These are phyloP conservation scores for Morinoia aosen DNA, from an alignment of 2,888 invertebrate species.

Conservation along the genomic window DNA sequence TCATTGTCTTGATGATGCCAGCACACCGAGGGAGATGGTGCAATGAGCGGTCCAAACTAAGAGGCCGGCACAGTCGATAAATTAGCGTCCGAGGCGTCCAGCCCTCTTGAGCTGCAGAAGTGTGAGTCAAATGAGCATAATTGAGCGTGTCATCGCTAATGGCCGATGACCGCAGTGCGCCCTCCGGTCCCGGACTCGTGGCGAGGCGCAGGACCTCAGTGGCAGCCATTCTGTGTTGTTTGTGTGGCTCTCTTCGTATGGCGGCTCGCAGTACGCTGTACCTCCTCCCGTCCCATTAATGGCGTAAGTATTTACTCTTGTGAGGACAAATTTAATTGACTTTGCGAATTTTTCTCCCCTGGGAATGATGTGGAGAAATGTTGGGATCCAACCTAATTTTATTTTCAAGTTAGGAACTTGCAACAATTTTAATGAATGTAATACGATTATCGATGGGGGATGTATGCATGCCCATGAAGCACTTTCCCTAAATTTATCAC, in stretches of 20 bases:
- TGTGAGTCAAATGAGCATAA: constrained; percentile 9
- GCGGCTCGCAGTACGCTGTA: not conserved
- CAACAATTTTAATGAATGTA: not conserved
- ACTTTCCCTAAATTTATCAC: no score
- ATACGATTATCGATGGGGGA: no score
- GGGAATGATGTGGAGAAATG: not conserved
- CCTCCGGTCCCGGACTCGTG: not conserved
- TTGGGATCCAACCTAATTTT: not conserved
- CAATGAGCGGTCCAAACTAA: not conserved
- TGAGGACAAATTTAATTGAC: not conserved
- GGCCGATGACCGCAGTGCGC: not conserved
- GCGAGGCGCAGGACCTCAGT: not conserved
- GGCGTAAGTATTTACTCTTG: not conserved
- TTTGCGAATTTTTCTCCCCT: not conserved
- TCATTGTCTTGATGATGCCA: not conserved
- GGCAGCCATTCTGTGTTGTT: not conserved
- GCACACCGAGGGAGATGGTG: not conserved
- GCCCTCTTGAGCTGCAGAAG: not conserved
- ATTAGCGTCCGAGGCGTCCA: not conserved
- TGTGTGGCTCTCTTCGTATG: not conserved
- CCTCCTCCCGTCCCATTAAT: not conserved
- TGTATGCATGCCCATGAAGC: no score
- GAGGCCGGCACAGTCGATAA: not conserved
- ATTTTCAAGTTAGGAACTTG: not conserved
- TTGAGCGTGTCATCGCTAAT: constrained; percentile 28